Conservation (phyloP, 1,140 invertebrate species). For the Drosophila fuyamai region DNA sequence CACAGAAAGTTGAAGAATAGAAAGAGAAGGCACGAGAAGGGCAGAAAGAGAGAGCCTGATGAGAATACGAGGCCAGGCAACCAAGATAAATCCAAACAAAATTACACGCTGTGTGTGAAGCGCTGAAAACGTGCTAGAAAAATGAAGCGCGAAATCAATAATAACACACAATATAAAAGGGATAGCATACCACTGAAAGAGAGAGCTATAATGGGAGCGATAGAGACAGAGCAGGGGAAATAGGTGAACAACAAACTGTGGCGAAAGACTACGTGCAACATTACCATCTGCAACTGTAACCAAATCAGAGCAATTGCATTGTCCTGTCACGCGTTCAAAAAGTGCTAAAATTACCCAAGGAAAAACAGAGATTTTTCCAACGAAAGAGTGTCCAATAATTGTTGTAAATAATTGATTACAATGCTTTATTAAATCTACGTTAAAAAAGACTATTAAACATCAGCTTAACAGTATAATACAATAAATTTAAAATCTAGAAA, state of each 20-base stretch:
- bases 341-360: conserved; percentile 8
- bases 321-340: conserved; percentile 31
- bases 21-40: conserved; percentile 1
- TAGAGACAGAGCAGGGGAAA: neutral
- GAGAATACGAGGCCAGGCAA: conserved; percentile 2
- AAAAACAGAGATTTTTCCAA: neutral
- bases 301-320: conserved; percentile 31
- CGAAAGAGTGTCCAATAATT: conserved; percentile 21
- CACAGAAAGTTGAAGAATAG: conserved; percentile 5
- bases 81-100: conserved; percentile 71
- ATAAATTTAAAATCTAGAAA: neutral
- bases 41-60: neutral
- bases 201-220: neutral
- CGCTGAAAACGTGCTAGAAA: conserved; percentile 75
- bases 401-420: conserved; percentile 13
- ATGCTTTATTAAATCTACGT: too few relatives aligned
- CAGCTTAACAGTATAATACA: neutral
- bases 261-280: conserved; percentile 46
- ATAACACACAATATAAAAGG: conserved; percentile 48
- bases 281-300: conserved; percentile 28
- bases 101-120: conserved; percentile 69
- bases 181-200: conserved; percentile 11
- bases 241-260: conserved; percentile 33
- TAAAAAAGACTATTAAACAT: neutral
- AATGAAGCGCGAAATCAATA: conserved; percentile 79